Conservation (phyloP, 2,888 invertebrate genomes). For the Conomelus anceps region DNA sequence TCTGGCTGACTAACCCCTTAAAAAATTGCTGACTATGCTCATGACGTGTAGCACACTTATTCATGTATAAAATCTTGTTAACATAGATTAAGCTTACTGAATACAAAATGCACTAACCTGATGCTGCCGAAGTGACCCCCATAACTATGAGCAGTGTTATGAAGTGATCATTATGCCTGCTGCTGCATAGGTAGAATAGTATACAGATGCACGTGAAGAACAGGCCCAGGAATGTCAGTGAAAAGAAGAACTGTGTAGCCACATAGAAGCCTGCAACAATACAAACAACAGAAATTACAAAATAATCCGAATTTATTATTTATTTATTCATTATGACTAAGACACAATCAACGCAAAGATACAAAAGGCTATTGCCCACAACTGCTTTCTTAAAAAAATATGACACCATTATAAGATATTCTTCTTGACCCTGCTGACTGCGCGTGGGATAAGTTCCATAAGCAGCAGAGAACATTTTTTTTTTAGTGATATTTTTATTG, state of each 20-base stretch:
- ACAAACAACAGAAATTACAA: not conserved
- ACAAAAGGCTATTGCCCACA: too few relatives aligned
- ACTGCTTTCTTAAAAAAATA: not conserved
- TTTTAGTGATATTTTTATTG: too few relatives aligned
- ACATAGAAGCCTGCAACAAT: slow-evolving; percentile 69
- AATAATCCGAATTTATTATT: not conserved
- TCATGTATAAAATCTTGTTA: too few relatives aligned
- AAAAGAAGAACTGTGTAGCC: slow-evolving; percentile 89
- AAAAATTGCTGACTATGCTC: too few relatives aligned
- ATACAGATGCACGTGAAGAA: slow-evolving; percentile 69
- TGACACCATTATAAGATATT: not conserved
- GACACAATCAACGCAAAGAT: too few relatives aligned
- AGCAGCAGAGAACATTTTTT: too few relatives aligned
- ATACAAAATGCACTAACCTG: slow-evolving; percentile 23
- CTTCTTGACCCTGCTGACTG: too few relatives aligned
- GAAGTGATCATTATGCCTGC: slow-evolving; percentile 69
- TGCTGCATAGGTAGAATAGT: slow-evolving; percentile 63
- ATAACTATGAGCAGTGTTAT: slow-evolving; percentile 65
- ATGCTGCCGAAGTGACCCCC: slow-evolving; percentile 43
- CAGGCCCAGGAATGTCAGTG: slow-evolving; percentile 75
- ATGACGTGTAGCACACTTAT: too few relatives aligned
- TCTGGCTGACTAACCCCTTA: too few relatives aligned
- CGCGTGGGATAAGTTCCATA: too few relatives aligned
- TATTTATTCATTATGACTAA: too few relatives aligned
- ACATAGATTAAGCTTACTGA: not conserved